Conservation (phyloP, 2,888 invertebrate genomes). For the Andrena fulva region DNA sequence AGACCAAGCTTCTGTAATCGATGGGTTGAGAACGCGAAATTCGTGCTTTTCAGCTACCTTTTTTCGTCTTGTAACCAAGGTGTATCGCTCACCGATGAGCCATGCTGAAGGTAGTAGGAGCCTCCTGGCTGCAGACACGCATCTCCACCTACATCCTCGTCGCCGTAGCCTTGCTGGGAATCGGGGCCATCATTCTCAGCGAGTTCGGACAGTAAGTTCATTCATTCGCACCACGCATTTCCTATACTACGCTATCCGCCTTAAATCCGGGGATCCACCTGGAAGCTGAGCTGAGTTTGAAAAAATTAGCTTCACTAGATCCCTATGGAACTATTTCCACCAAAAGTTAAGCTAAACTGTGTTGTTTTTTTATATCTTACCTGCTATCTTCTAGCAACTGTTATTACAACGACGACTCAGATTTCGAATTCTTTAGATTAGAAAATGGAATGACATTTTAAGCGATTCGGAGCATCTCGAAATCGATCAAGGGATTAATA, state of each 20-base stretch:
- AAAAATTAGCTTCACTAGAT: too few relatives aligned
- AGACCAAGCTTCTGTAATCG: constrained; percentile 80
- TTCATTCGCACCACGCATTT: not conserved
- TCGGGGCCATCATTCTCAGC: constrained; percentile 89
- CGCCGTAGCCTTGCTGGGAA: constrained; percentile 89
- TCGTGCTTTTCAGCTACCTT: constrained; percentile 70
- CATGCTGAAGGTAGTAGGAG: constrained; percentile 92
- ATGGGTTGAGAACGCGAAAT: constrained; percentile 83
- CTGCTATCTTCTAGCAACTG: too few relatives aligned
- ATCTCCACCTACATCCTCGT: constrained; percentile 90
- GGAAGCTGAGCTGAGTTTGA: too few relatives aligned
- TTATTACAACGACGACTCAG: too few relatives aligned
- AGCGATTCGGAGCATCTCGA: too few relatives aligned
- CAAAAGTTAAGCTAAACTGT: too few relatives aligned
- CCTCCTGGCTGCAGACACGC: constrained; percentile 91
- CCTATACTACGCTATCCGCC: not conserved
- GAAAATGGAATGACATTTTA: too few relatives aligned
- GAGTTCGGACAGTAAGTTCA: constrained; percentile 88
- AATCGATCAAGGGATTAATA: too few relatives aligned
- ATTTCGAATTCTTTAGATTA: too few relatives aligned
- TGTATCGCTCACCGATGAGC: constrained; percentile 82
- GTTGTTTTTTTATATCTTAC: too few relatives aligned
- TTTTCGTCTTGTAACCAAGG: constrained; percentile 73
- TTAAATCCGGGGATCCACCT: too few relatives aligned
- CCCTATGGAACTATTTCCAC: too few relatives aligned